These are phyloP conservation scores for Blennius ocellaris DNA, from an alignment of 2,113 vertebrate species.

Conservation along the genomic window DNA sequence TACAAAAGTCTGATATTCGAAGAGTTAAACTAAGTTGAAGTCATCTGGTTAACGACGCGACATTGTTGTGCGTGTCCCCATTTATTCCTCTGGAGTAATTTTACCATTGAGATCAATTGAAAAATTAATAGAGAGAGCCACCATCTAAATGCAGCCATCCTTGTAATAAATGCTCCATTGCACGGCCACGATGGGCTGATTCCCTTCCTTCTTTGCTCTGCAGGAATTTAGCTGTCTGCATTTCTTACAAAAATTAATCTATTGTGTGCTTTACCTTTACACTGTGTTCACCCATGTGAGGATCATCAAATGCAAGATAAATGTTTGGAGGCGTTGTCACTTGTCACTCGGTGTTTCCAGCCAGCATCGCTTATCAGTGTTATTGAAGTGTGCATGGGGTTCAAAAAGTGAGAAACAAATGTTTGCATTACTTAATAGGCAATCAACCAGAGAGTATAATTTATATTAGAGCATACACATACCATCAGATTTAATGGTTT, in stretches of 20 bases:
- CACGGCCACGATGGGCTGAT: not conserved
- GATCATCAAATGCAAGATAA: not conserved
- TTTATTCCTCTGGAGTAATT: conserved; percentile 43
- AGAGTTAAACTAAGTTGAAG: conserved; percentile 8
- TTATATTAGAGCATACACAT: too few species aligned
- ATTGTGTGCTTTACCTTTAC: not conserved
- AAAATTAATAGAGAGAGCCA: conserved; percentile 41
- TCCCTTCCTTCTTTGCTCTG: conserved; percentile 6
- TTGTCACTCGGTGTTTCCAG: not conserved
- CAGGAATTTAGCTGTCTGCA: conserved; percentile 6
- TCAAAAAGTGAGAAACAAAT: not conserved
- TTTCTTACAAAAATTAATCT: not conserved
- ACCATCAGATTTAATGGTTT: too few species aligned
- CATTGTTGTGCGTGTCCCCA: conserved; percentile 5
- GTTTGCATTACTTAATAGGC: too few species aligned
- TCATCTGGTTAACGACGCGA: conserved; percentile 15
- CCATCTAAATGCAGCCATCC: conserved; percentile 49
- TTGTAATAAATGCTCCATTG: conserved; percentile 27
- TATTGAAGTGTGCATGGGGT: not conserved
- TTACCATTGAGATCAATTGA: conserved; percentile 44
- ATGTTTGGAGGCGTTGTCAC: not conserved
- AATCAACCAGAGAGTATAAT: too few species aligned
- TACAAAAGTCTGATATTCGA: not conserved
- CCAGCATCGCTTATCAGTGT: not conserved
- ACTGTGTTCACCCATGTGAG: not conserved